Evolutionary conservation across 2,888 invertebrate genomes (phyloP).

Genomic region (Dione juno): DNA sequence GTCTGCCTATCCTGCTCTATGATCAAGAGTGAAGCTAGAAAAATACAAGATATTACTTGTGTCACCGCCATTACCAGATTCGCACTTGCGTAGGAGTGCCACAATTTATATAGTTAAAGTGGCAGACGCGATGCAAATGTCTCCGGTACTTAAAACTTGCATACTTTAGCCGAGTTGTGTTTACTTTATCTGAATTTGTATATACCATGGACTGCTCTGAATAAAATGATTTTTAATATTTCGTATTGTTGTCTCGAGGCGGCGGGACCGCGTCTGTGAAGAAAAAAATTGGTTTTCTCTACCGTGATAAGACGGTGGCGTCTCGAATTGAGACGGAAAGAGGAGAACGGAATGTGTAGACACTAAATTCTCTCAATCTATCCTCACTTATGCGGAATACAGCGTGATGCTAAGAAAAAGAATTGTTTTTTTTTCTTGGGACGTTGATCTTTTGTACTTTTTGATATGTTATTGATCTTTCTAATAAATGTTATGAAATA

Average conservation of each 20-base stretch:
- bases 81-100: conserved; percentile 58
- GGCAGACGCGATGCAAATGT: conserved; percentile 24
- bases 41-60: conserved; percentile 13
- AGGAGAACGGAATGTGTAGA: too few species aligned
- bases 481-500: too few species aligned
- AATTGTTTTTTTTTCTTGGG: too few species aligned
- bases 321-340: not conserved
- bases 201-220: not conserved
- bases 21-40: not conserved
- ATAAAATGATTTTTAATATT: not conserved
- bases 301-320: too few species aligned
- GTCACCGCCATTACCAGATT: conserved; percentile 55
- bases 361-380: too few species aligned
- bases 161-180: not conserved
- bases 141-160: conserved; percentile 4
- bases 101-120: conserved; percentile 33
- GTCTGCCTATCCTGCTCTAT: too few species aligned
- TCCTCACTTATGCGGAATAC: too few species aligned
- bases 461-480: too few species aligned
- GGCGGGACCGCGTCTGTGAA: too few species aligned
- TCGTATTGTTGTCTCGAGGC: not conserved
- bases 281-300: too few species aligned
- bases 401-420: too few species aligned
- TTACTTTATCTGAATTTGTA: not conserved
- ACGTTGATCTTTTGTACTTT: too few species aligned